Evolutionary conservation across 2,113 vertebrate species (phyloP), one percentile per base, ranked within the genome.

Genomic region (Dasypus novemcinctus): DNA sequence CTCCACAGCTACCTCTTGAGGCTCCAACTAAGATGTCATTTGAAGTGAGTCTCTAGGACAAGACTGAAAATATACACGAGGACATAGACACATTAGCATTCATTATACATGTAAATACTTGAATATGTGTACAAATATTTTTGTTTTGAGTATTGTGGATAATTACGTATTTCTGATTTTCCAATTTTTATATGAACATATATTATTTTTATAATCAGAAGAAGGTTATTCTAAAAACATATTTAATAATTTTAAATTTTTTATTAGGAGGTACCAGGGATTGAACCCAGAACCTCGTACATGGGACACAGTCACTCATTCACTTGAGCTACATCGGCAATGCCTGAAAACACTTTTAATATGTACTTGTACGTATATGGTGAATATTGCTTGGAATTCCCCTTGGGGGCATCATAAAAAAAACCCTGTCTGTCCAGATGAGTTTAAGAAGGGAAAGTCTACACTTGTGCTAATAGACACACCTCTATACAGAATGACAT

Each of bases 381-480:
- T 23, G 38, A 38, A 81, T 7, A 20, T 68, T 87, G 20, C 43
- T 74, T 93, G 63, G 41, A 63, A 57, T 46, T 76, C 17, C 12
- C 41, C 31, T 82, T 93, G 52, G 63, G 63, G 31, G 11, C 25
- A 36, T 69, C 52, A n/a, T 8, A 13, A 59, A 86, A 89, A 81
- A 95, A 23, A 64, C 41, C 29, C n/a, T 54, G 4, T 61, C 41
- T 85, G 21, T 80, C 41, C 33, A 57, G 25, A 49, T 72, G 46
- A 46, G 72, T 54, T 84, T 96, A 61, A 81, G 59, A 61, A 88
- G 54, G 27, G 18, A 92, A 91, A 82, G 61, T 89, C 57, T 33
- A 33, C 61, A n/a, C 6, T 79, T 43, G 71, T 69, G 69, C 38
- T 63, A 68, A 76, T 69, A 87, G 64, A 89, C 52, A 87, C 7